Percentiles rank a stretch among this genome's conserved stretches.
phyloP scores from a whole-genome alignment of 2,113 vertebrate species.

The Caloenas nicobarica region DNA sequence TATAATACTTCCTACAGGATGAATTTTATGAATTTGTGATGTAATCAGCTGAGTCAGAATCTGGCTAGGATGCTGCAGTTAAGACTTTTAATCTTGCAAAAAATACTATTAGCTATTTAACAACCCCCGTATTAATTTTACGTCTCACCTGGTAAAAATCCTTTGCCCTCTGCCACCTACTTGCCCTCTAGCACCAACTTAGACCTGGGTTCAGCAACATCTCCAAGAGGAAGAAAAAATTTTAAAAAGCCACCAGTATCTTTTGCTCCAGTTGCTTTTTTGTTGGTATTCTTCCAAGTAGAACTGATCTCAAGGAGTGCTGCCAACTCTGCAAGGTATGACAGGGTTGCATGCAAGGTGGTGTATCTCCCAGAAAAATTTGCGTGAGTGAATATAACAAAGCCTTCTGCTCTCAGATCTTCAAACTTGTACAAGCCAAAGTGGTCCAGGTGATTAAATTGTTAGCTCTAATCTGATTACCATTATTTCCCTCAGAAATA shows the following conservation, averaged over 20 bases:
- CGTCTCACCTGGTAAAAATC: not conserved
- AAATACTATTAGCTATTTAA: not conserved
- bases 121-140: not conserved
- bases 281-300: not conserved
- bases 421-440: not conserved
- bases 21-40: slow-evolving; percentile 7
- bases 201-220: not conserved
- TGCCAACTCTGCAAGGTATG: not conserved
- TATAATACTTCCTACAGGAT: slow-evolving; percentile 15
- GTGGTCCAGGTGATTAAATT: not conserved
- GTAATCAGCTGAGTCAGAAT: slow-evolving; percentile 13
- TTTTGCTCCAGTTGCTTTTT: not conserved
- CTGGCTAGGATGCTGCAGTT: not conserved
- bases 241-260: not conserved
- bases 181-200: not conserved
- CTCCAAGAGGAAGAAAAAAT: not conserved
- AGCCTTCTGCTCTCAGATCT: not conserved
- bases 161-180: not conserved
- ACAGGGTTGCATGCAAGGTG: not conserved
- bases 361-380: not conserved
- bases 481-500: not conserved
- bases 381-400: not conserved
- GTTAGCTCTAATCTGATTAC: not conserved
- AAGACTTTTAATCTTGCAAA: not conserved
- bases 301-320: not conserved